Conservation (phyloP, 1,140 invertebrate genomes). For the Theocolax elegans region DNA sequence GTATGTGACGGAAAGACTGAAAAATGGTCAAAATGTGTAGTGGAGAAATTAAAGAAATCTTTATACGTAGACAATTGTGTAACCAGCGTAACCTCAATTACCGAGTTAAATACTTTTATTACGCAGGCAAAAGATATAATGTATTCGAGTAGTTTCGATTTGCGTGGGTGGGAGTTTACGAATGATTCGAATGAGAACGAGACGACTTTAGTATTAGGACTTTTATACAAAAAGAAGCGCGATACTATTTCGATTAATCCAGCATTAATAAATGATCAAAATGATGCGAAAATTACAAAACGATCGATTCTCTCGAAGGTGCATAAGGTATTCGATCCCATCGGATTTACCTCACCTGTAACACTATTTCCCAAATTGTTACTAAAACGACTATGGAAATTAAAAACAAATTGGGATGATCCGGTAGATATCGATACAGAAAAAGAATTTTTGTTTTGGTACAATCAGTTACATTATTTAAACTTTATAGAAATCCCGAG, state of each 20-base stretch:
- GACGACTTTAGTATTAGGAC: constrained; percentile 14
- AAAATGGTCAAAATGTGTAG: background rate
- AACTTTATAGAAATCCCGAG: constrained; percentile 27
- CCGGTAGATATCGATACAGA: background rate
- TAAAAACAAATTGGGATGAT: constrained; percentile 41
- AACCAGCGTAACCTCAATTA: background rate
- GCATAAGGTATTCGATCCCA: constrained; percentile 43
- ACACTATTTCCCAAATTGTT: too few species aligned
- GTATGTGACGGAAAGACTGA: background rate
- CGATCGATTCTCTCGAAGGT: too few species aligned
- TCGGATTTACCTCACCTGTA: background rate
- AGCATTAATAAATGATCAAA: too few species aligned
- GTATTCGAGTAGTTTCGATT: constrained; percentile 16
- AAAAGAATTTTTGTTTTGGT: background rate
- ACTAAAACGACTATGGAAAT: too few species aligned
- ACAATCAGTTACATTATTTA: constrained; percentile 51
- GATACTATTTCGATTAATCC: too few species aligned
- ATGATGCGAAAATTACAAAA: too few species aligned
- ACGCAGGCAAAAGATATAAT: constrained; percentile 12
- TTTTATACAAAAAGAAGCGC: constrained; percentile 24
- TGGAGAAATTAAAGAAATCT: constrained; percentile 8
- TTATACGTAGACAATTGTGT: constrained; percentile 41
- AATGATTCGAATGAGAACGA: background rate
- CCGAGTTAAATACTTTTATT: constrained; percentile 17
- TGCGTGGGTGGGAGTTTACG: constrained; percentile 33